phyloP scores from a whole-genome alignment of 2,888 invertebrate species.

The Hydrotaea diabolus region DNA sequence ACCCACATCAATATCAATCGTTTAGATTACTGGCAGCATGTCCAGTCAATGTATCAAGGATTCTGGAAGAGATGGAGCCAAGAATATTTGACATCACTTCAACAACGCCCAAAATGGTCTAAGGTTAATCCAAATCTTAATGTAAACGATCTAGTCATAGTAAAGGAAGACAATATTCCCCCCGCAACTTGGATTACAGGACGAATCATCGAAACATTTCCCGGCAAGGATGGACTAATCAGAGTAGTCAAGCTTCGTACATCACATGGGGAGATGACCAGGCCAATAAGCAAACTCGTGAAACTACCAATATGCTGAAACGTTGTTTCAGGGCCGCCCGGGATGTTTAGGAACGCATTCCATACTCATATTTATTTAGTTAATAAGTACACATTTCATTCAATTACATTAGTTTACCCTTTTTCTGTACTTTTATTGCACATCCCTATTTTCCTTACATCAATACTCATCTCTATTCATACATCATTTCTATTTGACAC shows the following conservation, averaged over 20 bases:
- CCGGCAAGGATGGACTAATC: conserved; percentile 27
- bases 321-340: conserved; percentile 48
- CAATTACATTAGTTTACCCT: background rate
- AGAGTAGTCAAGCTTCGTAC: conserved; percentile 30
- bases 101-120: too few species aligned
- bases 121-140: conserved; percentile 9
- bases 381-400: background rate
- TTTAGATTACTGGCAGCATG: too few species aligned
- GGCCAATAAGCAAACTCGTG: conserved; percentile 37
- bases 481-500: too few species aligned
- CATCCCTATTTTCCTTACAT: too few species aligned
- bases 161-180: conserved; percentile 31
- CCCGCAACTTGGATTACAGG: conserved; percentile 7
- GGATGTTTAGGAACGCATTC: conserved; percentile 50
- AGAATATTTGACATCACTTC: too few species aligned
- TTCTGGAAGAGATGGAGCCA: too few species aligned
- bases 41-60: too few species aligned
- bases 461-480: too few species aligned
- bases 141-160: conserved; percentile 1
- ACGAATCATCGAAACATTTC: conserved; percentile 16
- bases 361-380: background rate
- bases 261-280: conserved; percentile 19
- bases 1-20: background rate
- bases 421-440: too few species aligned
- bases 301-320: conserved; percentile 48